A percentile compares a stretch with the other conserved stretches of the same genome.
Evolutionary conservation across 2,113 vertebrate species (phyloP).

Genomic region (Corythornis cristatus): DNA sequence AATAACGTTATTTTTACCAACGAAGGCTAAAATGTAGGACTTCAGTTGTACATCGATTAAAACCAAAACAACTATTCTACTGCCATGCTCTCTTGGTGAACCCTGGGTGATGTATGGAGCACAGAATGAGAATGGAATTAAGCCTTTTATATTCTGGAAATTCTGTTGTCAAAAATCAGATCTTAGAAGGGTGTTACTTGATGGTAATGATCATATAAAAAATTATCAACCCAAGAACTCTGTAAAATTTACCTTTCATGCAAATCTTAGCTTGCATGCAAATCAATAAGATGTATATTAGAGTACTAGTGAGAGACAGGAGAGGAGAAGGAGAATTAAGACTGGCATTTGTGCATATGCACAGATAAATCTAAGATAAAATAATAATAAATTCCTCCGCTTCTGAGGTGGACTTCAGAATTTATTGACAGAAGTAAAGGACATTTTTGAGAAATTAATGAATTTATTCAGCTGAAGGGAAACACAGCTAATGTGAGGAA

Average conservation of each 20-base stretch:
- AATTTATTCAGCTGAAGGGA: background rate
- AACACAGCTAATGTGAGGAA: background rate
- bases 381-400: too few species aligned
- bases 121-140: background rate
- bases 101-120: background rate
- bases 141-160: background rate
- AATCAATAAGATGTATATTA: too few species aligned
- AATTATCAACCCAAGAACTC: too few species aligned
- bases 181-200: too few species aligned
- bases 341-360: too few species aligned
- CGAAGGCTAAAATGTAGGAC: background rate
- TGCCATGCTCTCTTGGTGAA: background rate
- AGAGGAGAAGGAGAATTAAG: too few species aligned
- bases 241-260: too few species aligned
- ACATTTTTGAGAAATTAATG: background rate
- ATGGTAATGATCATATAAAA: too few species aligned
- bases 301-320: too few species aligned
- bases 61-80: background rate
- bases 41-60: background rate
- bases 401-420: background rate
- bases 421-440: background rate
- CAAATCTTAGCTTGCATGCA: too few species aligned
- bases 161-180: too few species aligned
- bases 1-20: background rate
- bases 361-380: too few species aligned